These are phyloP conservation scores for Nephrotoma flavescens DNA, from an alignment of 2,888 invertebrate species.

Conservation along the genomic window DNA sequence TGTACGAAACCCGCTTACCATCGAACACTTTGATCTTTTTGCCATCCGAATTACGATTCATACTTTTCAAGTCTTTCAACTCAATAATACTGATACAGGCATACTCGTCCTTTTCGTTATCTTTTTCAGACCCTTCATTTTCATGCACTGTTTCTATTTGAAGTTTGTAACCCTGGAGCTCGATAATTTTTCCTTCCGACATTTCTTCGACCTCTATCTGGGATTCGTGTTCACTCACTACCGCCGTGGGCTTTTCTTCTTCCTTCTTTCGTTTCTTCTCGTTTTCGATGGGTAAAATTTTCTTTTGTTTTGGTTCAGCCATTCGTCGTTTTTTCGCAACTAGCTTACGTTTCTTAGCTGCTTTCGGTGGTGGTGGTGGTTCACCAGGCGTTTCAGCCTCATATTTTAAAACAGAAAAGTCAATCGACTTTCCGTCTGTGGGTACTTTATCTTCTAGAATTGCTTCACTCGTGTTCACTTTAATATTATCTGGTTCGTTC, in stretches of 20 bases:
- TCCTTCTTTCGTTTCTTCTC: background rate
- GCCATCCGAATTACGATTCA: background rate
- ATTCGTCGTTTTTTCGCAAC: background rate
- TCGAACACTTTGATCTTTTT: background rate
- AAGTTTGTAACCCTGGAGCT: background rate
- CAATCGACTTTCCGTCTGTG: background rate
- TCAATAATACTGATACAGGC: background rate
- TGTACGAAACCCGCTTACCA: conserved; percentile 8
- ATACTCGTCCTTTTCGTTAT: background rate
- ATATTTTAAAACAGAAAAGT: background rate
- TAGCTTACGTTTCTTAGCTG: background rate
- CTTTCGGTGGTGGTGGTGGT: background rate
- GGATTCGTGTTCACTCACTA: too few relatives aligned
- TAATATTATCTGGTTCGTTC: background rate
- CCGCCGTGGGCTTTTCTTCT: background rate
- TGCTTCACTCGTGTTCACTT: background rate
- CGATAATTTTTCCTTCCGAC: background rate
- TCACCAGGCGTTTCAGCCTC: background rate
- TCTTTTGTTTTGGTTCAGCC: background rate
- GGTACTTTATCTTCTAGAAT: background rate
- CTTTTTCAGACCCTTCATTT: background rate
- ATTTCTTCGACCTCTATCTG: background rate
- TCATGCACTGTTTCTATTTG: background rate
- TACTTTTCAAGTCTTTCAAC: background rate
- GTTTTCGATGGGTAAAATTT: background rate